Conservation (phyloP, 2,797 vertebrate genomes). For the Ibycter americanus region DNA sequence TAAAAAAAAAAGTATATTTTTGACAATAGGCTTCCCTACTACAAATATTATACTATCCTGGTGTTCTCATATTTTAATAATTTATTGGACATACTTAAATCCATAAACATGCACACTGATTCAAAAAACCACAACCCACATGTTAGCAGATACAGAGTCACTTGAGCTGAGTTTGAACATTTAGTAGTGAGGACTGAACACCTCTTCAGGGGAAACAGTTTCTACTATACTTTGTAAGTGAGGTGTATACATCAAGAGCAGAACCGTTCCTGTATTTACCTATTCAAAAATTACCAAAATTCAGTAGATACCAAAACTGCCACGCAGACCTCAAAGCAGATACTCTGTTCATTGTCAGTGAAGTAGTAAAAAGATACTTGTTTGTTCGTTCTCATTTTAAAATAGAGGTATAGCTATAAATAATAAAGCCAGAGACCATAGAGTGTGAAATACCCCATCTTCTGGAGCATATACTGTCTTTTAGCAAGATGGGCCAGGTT, state of each 20-base stretch:
- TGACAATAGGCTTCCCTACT: neutral
- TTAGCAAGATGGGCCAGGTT: neutral
- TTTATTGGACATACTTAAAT: neutral
- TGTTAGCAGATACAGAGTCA: neutral
- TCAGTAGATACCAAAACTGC: neutral
- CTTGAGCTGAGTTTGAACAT: neutral
- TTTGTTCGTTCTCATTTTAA: neutral
- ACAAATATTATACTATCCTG: neutral
- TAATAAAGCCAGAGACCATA: neutral
- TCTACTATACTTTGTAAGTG: neutral
- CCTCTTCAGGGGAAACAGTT: neutral
- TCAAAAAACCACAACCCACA: neutral
- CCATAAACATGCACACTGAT: neutral
- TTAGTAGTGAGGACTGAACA: neutral
- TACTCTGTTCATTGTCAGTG: neutral
- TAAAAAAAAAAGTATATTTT: neutral
- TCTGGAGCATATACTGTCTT: neutral
- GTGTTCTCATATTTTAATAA: neutral
- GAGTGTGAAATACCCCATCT: neutral
- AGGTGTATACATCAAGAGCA: neutral
- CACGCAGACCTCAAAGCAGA: neutral
- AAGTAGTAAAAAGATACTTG: neutral
- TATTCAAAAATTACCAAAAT: neutral
- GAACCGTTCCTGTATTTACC: neutral
- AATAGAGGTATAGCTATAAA: neutral